Percentiles rank a stretch among this genome's conserved stretches.
These are phyloP conservation scores for Meloidogyne floridensis DNA, from an alignment of 1,140 invertebrate genomes.

Conservation along the genomic window DNA sequence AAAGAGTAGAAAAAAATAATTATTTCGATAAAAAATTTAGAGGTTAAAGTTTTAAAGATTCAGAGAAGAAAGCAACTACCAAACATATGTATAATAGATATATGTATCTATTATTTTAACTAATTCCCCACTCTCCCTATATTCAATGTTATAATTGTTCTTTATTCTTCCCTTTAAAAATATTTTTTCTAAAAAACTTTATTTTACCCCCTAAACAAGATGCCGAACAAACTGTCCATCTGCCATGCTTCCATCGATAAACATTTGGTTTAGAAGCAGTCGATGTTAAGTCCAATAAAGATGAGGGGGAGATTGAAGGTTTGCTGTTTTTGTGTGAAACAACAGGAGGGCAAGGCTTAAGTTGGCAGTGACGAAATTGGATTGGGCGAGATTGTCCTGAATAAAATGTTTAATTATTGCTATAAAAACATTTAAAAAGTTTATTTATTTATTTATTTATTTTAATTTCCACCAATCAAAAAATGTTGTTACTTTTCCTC, in stretches of 20 bases:
- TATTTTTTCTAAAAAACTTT: neutral
- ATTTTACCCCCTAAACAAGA: conserved; percentile 81
- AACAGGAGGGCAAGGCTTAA: conserved; percentile 31
- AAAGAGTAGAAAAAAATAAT: neutral
- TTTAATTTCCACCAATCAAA: neutral
- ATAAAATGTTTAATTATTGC: neutral
- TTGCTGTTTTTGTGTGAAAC: neutral
- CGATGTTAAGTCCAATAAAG: neutral
- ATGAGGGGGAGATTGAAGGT: too few relatives aligned
- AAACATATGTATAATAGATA: too few relatives aligned
- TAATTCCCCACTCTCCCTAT: neutral
- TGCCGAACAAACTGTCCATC: conserved; percentile 83
- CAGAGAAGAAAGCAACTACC: too few relatives aligned
- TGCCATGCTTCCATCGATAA: conserved; percentile 68
- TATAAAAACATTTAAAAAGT: conserved; percentile 8
- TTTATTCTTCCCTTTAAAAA: neutral
- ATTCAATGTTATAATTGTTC: neutral
- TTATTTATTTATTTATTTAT: neutral
- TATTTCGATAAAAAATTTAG: neutral
- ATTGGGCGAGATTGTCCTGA: conserved; percentile 48
- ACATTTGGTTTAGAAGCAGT: neutral
- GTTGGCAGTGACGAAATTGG: conserved; percentile 59
- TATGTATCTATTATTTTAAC: too few relatives aligned
- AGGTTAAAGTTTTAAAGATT: too few relatives aligned
- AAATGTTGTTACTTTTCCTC: neutral